These are phyloP conservation scores for Mohoua ochrocephala DNA, from an alignment of 2,113 vertebrate genomes.

Conservation along the genomic window DNA sequence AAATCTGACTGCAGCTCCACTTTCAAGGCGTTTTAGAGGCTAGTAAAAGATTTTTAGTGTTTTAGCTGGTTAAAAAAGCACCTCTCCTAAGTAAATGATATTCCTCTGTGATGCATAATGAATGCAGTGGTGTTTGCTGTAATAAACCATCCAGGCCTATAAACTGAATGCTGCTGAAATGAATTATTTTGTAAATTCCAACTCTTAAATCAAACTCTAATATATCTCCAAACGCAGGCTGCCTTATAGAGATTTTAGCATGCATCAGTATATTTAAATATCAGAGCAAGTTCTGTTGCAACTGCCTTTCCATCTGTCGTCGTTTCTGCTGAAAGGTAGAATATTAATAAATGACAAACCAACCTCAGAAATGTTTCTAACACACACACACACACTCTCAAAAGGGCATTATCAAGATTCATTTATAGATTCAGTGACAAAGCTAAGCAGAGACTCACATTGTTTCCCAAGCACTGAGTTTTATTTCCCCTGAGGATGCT, in stretches of 20 bases:
- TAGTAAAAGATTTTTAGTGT: background rate
- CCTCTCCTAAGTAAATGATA: background rate
- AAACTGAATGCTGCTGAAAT: background rate
- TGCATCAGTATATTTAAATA: background rate
- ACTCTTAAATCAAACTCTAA: background rate
- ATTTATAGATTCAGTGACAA: background rate
- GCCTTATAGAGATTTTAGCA: background rate
- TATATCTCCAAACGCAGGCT: background rate
- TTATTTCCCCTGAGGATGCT: rapidly evolving
- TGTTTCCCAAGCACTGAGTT: background rate
- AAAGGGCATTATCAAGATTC: background rate
- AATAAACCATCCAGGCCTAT: background rate
- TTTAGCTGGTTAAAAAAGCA: background rate
- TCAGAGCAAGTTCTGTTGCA: background rate
- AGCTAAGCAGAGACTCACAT: background rate
- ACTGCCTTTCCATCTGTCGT: background rate
- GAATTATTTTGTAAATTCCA: background rate
- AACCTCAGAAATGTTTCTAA: background rate
- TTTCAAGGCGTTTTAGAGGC: background rate
- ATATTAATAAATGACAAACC: background rate
- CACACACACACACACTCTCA: background rate
- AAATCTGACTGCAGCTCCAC: background rate
- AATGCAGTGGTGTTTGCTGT: background rate
- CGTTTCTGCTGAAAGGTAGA: background rate
- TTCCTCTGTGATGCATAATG: background rate